Conservation (phyloP, 2,888 invertebrate species). For the Polyommatus icarus region DNA sequence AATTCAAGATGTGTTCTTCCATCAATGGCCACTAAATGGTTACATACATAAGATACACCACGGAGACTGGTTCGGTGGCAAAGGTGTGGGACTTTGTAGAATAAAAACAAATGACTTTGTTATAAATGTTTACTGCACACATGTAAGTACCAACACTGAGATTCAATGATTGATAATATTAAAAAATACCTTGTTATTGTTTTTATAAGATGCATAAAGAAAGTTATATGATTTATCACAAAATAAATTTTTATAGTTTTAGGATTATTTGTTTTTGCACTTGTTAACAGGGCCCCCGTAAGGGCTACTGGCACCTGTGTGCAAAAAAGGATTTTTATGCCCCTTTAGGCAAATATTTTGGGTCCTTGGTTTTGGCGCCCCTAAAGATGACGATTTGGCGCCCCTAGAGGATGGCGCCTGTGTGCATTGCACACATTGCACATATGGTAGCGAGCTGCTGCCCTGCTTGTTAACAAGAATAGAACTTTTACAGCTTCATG, state of each 20-base stretch:
- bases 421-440: no score
- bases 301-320: no score
- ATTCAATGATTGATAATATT: not conserved
- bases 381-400: no score
- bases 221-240: not conserved
- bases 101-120: slow-evolving; percentile 84
- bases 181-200: not conserved
- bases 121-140: slow-evolving; percentile 94
- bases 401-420: no score
- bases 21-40: slow-evolving; percentile 98
- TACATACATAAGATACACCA: slow-evolving; percentile 97
- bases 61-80: slow-evolving; percentile 99
- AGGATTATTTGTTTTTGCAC: no score
- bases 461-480: no score
- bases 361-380: no score
- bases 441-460: no score
- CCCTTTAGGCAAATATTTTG: no score
- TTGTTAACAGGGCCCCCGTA: no score
- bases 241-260: not conserved
- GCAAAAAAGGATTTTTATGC: no score
- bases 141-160: slow-evolving; percentile 83
- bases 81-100: slow-evolving; percentile 93
- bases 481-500: slow-evolving; percentile 86
- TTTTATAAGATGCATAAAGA: not conserved
- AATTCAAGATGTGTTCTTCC: slow-evolving; percentile 93